phyloP scores from a whole-genome alignment of 2,888 invertebrate species.

The Lasioglossum marginatum region DNA sequence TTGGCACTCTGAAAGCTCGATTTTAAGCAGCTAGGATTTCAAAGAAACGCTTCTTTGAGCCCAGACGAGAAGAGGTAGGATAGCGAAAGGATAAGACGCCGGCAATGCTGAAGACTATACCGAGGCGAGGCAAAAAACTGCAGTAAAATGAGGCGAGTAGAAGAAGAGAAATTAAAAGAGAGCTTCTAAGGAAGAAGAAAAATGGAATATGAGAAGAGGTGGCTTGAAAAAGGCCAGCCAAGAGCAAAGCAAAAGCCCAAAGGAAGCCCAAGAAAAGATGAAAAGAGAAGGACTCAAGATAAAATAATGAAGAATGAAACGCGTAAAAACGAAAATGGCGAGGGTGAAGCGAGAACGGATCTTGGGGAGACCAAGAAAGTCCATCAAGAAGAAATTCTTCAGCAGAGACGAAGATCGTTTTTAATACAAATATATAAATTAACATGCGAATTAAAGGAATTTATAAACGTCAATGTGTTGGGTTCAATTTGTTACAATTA shows the following conservation, averaged over 20 bases:
- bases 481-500: neutral
- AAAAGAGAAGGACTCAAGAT: constrained; percentile 5
- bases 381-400: neutral
- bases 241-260: constrained; percentile 9
- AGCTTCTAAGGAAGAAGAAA: constrained; percentile 6
- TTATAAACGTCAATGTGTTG: neutral
- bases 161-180: constrained; percentile 7
- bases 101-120: neutral
- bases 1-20: neutral
- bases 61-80: neutral
- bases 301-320: constrained; percentile 6
- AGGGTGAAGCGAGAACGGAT: neutral
- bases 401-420: neutral
- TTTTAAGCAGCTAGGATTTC: neutral
- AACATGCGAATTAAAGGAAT: too few species aligned
- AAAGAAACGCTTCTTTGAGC: neutral
- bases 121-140: neutral
- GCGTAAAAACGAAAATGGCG: constrained; percentile 6
- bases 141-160: neutral
- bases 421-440: neutral
- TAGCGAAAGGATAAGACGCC: neutral
- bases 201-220: neutral
- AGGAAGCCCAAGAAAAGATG: constrained; percentile 16
- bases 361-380: neutral
- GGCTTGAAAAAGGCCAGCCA: constrained; percentile 12